Percentiles rank a stretch among this genome's conserved stretches.
Evolutionary conservation across 2,113 vertebrate species (phyloP).

Genomic region (Athene noctua): DNA sequence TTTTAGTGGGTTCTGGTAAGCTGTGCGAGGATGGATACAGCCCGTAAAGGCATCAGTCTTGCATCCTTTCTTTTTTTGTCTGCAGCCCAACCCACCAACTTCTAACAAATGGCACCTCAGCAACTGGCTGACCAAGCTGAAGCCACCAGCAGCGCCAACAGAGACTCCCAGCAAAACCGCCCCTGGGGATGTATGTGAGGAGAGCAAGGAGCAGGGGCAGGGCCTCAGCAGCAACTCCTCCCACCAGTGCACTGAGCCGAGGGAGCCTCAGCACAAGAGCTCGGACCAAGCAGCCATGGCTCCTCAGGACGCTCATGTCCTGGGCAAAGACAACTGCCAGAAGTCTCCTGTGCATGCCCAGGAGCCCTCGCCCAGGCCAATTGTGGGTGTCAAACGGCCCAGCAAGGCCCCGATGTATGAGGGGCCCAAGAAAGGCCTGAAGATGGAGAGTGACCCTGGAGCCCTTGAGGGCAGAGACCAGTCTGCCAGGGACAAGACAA

Average conservation of each 20-base stretch:
- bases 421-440: slow-evolving; percentile 36
- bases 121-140: slow-evolving; percentile 82
- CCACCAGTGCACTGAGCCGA: slow-evolving; percentile 27
- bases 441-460: slow-evolving; percentile 68
- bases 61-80: neutral
- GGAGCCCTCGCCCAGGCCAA: slow-evolving; percentile 50
- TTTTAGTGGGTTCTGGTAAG: neutral
- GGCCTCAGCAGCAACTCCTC: neutral
- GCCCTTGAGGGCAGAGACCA: slow-evolving; percentile 62
- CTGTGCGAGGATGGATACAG: neutral
- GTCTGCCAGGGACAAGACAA: slow-evolving; percentile 77
- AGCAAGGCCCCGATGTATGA: neutral
- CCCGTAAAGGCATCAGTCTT: neutral
- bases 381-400: slow-evolving; percentile 64
- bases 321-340: slow-evolving; percentile 52
- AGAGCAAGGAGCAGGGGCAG: slow-evolving; percentile 25
- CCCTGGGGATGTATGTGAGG: neutral
- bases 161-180: slow-evolving; percentile 45
- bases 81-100: slow-evolving; percentile 75
- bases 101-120: slow-evolving; percentile 85
- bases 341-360: neutral
- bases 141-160: slow-evolving; percentile 55
- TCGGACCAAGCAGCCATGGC: neutral
- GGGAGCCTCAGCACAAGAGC: slow-evolving; percentile 40
- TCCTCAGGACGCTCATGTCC: slow-evolving; percentile 13